Evolutionary conservation across 2,888 invertebrate genomes (phyloP).

Genomic region (Melinaea menophilus): DNA sequence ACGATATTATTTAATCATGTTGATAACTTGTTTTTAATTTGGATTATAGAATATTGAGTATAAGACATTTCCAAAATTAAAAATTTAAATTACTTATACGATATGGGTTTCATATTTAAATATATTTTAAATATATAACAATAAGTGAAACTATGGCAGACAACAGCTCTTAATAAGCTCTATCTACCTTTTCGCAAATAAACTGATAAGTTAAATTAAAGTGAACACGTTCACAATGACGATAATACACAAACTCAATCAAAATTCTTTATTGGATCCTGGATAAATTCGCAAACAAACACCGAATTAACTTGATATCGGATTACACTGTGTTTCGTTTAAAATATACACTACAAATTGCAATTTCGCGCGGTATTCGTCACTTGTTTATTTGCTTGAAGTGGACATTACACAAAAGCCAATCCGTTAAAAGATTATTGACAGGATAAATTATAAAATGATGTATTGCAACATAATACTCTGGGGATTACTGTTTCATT

Average conservation of each 20-base stretch:
- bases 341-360: slow-evolving; percentile 22
- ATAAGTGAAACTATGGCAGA: too few species aligned
- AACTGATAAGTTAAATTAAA: slow-evolving; percentile 5
- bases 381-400: slow-evolving; percentile 17
- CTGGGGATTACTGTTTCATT: background rate
- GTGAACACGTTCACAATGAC: slow-evolving; percentile 4
- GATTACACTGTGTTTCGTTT: slow-evolving; percentile 22
- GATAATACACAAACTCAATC: slow-evolving; percentile 15
- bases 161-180: background rate
- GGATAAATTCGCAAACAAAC: slow-evolving; percentile 26
- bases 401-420: slow-evolving; percentile 10
- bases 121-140: too few species aligned
- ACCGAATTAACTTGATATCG: slow-evolving; percentile 26
- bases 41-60: background rate
- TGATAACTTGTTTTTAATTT: background rate
- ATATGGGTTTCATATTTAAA: too few species aligned
- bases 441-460: background rate
- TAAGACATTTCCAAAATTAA: too few species aligned
- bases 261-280: slow-evolving; percentile 26
- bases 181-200: background rate
- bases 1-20: slow-evolving; percentile 22
- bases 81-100: too few species aligned
- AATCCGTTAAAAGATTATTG: slow-evolving; percentile 2
- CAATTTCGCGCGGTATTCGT: slow-evolving; percentile 4
- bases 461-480: background rate